Evolutionary conservation across 2,113 vertebrate species (phyloP), one percentile per base, ranked within the genome.

Genomic region (Cnemophilus loriae): DNA sequence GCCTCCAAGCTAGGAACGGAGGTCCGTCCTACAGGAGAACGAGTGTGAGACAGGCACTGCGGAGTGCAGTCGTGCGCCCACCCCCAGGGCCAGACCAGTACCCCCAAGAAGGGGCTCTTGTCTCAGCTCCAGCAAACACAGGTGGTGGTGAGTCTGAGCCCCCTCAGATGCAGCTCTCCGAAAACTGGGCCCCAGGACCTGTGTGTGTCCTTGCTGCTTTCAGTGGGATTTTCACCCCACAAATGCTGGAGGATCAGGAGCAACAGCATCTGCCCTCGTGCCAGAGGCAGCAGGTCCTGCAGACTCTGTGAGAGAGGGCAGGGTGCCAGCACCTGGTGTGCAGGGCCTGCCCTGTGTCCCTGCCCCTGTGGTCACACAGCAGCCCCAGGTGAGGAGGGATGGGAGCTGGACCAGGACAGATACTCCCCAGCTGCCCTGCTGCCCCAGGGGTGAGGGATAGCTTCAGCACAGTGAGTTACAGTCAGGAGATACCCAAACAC

Each of bases 1-100:
- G 98, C 97, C 63, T 99, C 99, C 74, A 99, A 87, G 68, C 98
- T 97, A 44, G 98, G 96, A 71, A 89, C 21, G 1, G 95, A 69
- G 0, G 59, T 71, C 26, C 65, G 78, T 50, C 94, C 98, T 98
- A 53, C 0, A 0, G 57, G 50, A 90, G 41, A 93, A 28, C 6
- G 0, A 16, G 37, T 0, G 0, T 88, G 64, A 80, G 64, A 27
- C 0, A 0, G 44, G 55, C 32, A 41, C 30, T 39, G 33, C 0
- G 1, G 42, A 30, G 6, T 17, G n/a, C 1, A 4, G 57, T 41
- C 0, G 0, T 3, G 6, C 0, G 0, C 23, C 68, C 71, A 53
- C n/a, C 4, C 41, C 20, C 22, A 26, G n/a, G 17, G 9, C 13
- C 27, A 64, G 21, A 65, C 10, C 32, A 24, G 35, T 16, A 39